Base-by-base conservation (phyloP, 2,113 vertebrate genomes). In the Salvelinus sp. region DNA sequence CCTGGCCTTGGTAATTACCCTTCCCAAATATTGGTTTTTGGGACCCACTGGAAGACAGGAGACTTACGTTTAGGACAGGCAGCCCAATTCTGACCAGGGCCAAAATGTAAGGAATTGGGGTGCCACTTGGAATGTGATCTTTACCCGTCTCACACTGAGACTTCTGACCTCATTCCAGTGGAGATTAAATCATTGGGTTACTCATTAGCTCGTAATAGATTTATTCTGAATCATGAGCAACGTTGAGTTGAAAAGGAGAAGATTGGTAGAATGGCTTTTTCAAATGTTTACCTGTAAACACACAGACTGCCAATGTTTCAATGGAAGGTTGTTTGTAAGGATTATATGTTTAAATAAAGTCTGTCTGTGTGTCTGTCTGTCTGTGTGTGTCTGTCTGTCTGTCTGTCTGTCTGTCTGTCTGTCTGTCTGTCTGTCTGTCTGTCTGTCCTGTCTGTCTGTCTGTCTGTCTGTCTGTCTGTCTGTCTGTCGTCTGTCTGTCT, bases 1-100 rank as follows among this genome's bases (percentile, higher is more conserved):
- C 81, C 73, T 82, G 79, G 58, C 58, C 58, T 62, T n/a, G 58
- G 5, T n/a, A 23, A n/a, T 62, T 22, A n/a, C 7, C 58, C 58
- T 62, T 62, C 58, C 7, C n/a, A 62, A 62, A 23, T 10, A 62
- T 62, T 62, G 10, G 5, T 62, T 13, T 22, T 22, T 7, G 58
- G n/a, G n/a, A 22, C 58, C 16, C 6, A 7, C n/a, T 62, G 38
- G 38, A 9, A 44, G 9, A 44, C 38, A 0, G 10, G 38, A 44
- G 9, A 44, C 38, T 44, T 44, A 7, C 7, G 38, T 44, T 44
- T 10, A 44, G 38, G 23, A 44, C 38, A 44, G 38, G 38, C 38
- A 44, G 38, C 16, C 50, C 16, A 5, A 16, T 54, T 18, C 12
- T 18, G 16, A 16, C 50, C 16, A 4, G 50, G 16, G 13, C 50